Evolutionary conservation across 2,888 invertebrate species (phyloP), one percentile per base, ranked within the genome.

Genomic region (Ophonus ardosiacus): DNA sequence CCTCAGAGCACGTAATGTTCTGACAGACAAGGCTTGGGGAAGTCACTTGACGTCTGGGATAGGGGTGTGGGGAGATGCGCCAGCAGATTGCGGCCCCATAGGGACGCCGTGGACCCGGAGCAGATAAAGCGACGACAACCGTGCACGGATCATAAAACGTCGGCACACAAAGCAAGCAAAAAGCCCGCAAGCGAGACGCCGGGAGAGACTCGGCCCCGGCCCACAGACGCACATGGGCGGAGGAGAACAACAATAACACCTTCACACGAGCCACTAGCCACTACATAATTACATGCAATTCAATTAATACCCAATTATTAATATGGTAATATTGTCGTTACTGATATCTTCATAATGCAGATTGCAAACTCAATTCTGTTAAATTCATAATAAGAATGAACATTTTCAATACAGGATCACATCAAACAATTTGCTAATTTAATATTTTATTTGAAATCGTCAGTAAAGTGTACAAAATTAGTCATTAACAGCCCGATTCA

Each of bases 61-160:
- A 17, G 63, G 6, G 80, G 40, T 7, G 81, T 4, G 63, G 31
- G 17, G 43, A 68, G 81, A 81, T 81, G 65, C 65, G 63, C 81
- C 65, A 81, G 81, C 81, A 81, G 81, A 81, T 81, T 81, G 81
- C 71, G 68, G 68, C 51, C 71, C 81, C 80, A 15, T n/a, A 40
- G 80, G 80, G 80, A 80, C 61, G 80, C 59, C 61, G 17, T 6
- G 40, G 80, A 76, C 43, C 56, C 81, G 71, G 68, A 68, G 43
- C 56, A 71, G 81, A 81, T 81, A 81, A 81, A 81, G 71, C 81
- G 81, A 68, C 81, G 81, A 81, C 81, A 81, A 81, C 71, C 71
- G 68, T 71, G 59, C 71, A 71, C 81, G 81, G 71, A 81, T 81
- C 81, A 81, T 81, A 81, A 81, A 81, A 81, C 71, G 68, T 71